Percentiles rank a stretch among this genome's conserved stretches.
Conservation (phyloP, 2,113 vertebrate genomes). For the Paramisgurnus dabryanus region DNA sequence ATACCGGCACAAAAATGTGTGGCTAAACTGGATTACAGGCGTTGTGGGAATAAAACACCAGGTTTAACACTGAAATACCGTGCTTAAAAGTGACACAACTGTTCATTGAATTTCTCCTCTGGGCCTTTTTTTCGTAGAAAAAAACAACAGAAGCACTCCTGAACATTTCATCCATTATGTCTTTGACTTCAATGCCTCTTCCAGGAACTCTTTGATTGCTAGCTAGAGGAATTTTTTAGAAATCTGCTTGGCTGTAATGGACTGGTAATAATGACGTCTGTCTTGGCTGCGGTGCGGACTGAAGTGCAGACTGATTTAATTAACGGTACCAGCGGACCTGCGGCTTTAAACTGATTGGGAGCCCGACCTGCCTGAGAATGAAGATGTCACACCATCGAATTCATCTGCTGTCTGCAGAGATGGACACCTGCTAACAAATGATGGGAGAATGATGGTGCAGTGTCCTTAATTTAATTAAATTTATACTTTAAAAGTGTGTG, state of each 20-base stretch:
- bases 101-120: neutral
- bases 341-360: conserved; percentile 46
- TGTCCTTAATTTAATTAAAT: neutral
- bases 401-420: conserved; percentile 17
- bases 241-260: conserved; percentile 34
- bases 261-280: conserved; percentile 35
- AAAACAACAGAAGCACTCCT: conserved; percentile 17
- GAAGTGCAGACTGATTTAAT: conserved; percentile 41
- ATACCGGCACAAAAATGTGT: too few relatives aligned
- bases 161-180: neutral
- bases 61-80: neutral
- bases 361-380: conserved; percentile 46
- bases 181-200: conserved; percentile 7
- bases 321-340: conserved; percentile 27
- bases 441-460: neutral
- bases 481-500: neutral
- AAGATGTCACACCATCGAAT: conserved; percentile 34
- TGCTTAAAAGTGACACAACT: neutral
- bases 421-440: conserved; percentile 15
- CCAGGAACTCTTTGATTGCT: conserved; percentile 38
- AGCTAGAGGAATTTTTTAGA: conserved; percentile 27
- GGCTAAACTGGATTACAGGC: neutral
- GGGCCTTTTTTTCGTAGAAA: neutral
- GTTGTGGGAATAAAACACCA: neutral
- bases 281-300: conserved; percentile 8